These are phyloP conservation scores for Tanytarsus gracilentus DNA, from an alignment of 2,888 invertebrate genomes.

Conservation along the genomic window DNA sequence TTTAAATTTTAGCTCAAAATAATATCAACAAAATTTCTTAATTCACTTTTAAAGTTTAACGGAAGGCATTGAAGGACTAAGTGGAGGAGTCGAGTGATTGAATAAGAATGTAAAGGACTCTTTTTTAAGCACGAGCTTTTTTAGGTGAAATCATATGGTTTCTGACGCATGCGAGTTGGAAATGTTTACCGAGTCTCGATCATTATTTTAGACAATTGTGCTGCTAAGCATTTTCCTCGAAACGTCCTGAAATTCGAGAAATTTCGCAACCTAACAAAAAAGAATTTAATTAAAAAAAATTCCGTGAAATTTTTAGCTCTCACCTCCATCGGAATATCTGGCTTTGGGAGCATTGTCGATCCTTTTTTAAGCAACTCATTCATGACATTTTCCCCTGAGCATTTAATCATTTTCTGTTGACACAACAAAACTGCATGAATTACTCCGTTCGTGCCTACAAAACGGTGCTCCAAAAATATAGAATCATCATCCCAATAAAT, in stretches of 20 bases:
- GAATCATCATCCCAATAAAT: constrained; percentile 25
- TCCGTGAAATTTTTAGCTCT: neutral
- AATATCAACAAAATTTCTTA: neutral
- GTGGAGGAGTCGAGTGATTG: neutral
- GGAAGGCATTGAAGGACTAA: neutral
- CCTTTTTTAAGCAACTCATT: constrained; percentile 2
- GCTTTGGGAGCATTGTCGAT: constrained; percentile 2
- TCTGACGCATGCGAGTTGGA: neutral
- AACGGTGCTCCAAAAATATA: constrained; percentile 19
- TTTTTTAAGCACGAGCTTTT: neutral
- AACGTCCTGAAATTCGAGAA: constrained; percentile 16
- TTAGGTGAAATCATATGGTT: constrained; percentile 4
- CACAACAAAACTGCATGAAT: constrained; percentile 14
- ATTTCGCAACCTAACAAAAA: constrained; percentile 2
- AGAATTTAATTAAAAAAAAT: neutral
- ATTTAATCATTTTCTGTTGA: constrained; percentile 10
- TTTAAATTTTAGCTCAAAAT: neutral
- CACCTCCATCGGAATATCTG: constrained; percentile 19
- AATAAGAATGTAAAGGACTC: neutral
- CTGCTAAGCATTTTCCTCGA: constrained; percentile 2
- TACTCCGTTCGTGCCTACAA: constrained; percentile 6
- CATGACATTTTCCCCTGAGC: constrained; percentile 9
- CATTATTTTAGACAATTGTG: neutral
- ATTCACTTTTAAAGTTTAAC: neutral
- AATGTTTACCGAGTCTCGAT: constrained; percentile 1